Evolutionary conservation across 2,113 vertebrate genomes (phyloP).

Genomic region (Elachura formosa): DNA sequence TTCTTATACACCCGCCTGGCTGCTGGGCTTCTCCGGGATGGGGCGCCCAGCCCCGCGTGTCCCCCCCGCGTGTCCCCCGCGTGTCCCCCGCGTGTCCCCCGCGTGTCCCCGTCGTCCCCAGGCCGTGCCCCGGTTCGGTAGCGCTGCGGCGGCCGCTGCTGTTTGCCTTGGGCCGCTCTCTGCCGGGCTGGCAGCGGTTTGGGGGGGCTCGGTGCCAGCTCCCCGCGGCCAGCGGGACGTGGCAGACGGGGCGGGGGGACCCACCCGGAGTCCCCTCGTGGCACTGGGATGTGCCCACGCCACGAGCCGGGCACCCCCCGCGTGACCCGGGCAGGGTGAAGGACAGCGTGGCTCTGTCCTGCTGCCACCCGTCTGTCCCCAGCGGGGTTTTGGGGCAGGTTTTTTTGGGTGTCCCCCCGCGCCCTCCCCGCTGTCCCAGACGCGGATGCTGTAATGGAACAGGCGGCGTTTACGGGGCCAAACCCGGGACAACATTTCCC

Average conservation of each 20-base stretch:
- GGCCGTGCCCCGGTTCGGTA: background rate
- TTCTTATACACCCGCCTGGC: background rate
- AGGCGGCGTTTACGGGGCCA: background rate
- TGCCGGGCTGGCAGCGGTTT: background rate
- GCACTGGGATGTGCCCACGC: fast-evolving
- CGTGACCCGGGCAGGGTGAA: background rate
- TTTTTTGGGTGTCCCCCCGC: background rate
- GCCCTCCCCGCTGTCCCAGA: background rate
- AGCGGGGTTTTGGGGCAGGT: background rate
- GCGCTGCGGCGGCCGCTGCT: background rate
- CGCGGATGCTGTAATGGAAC: constrained; percentile 25
- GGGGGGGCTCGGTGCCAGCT: background rate
- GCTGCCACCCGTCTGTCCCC: background rate
- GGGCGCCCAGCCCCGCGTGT: background rate
- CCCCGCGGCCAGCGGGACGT: background rate
- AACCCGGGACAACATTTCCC: background rate
- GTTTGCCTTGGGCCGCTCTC: background rate
- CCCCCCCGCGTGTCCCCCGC: background rate
- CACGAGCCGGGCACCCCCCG: background rate
- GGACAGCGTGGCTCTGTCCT: background rate
- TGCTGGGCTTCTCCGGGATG: background rate
- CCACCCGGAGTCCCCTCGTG: background rate
- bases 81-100: background rate
- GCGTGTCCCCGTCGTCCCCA: background rate
- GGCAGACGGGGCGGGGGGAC: background rate